A percentile compares a stretch with the other conserved stretches of the same genome.
phyloP scores from a whole-genome alignment of 2,888 invertebrate species.

The Athrips mouffetella region DNA sequence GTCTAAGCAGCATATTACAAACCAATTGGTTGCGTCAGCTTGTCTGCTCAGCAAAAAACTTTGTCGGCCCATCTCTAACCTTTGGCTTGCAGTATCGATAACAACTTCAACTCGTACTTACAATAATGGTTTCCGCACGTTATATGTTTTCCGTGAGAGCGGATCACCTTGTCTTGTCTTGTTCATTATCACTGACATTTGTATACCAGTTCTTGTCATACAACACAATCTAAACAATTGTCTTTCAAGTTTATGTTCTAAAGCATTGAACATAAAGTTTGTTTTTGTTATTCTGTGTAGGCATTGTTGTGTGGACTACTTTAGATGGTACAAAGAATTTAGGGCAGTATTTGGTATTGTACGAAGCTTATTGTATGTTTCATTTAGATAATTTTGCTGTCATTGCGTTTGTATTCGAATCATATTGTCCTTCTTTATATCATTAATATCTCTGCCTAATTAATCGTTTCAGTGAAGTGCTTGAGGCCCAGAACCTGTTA shows the following conservation, averaged over 20 bases:
- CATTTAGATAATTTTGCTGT: too few species aligned
- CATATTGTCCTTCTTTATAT: too few species aligned
- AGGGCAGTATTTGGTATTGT: not conserved
- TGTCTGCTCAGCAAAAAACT: too few species aligned
- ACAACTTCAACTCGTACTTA: conserved; percentile 6
- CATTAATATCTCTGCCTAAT: too few species aligned
- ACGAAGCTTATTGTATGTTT: not conserved
- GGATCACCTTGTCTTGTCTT: conserved; percentile 13
- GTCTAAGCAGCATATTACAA: too few species aligned
- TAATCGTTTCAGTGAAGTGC: too few species aligned
- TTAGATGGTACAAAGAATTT: not conserved
- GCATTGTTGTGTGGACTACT: conserved; percentile 2
- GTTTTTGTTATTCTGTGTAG: not conserved
- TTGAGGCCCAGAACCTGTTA: too few species aligned
- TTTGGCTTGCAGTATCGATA: conserved; percentile 14
- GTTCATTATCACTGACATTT: conserved; percentile 17
- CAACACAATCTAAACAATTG: not conserved
- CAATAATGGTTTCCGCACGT: conserved; percentile 21
- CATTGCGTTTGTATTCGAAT: too few species aligned
- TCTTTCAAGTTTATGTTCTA: conserved; percentile 1
- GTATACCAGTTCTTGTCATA: conserved; percentile 13
- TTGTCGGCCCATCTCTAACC: too few species aligned
- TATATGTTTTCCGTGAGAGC: conserved; percentile 20
- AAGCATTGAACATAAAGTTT: not conserved
- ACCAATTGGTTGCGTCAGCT: too few species aligned